These are phyloP conservation scores for Diachasma alloeum DNA, from an alignment of 1,140 invertebrate species.

Conservation along the genomic window DNA sequence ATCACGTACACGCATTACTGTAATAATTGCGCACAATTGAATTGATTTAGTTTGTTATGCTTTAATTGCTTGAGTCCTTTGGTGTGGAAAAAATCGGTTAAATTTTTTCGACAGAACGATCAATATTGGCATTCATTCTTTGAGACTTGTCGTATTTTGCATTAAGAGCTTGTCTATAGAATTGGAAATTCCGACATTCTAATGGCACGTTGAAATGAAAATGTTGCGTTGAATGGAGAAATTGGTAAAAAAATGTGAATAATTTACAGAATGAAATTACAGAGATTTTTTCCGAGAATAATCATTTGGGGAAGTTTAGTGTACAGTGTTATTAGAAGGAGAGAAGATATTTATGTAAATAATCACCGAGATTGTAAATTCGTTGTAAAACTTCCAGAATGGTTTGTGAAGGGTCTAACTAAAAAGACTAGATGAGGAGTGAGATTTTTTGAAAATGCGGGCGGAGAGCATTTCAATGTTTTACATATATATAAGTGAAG, in stretches of 20 bases:
- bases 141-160: too few relatives aligned
- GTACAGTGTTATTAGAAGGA: constrained; percentile 38
- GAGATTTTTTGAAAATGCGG: not conserved
- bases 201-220: not conserved
- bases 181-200: too few relatives aligned
- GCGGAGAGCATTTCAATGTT: constrained; percentile 38
- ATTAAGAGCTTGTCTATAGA: too few relatives aligned
- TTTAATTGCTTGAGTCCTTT: not conserved
- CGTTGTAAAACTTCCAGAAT: constrained; percentile 30
- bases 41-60: constrained; percentile 4
- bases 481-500: constrained; percentile 34
- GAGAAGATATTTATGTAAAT: constrained; percentile 51
- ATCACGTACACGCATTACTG: constrained; percentile 1
- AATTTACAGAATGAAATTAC: not conserved
- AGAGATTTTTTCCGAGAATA: not conserved
- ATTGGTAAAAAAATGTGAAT: not conserved
- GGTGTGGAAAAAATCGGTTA: not conserved
- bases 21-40: constrained; percentile 20
- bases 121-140: too few relatives aligned
- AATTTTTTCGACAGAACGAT: too few relatives aligned
- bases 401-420: constrained; percentile 6
- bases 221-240: not conserved
- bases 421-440: not conserved
- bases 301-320: not conserved
- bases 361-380: constrained; percentile 25